phyloP scores from a whole-genome alignment of 2,888 invertebrate genomes.

The Pandemis heparana region DNA sequence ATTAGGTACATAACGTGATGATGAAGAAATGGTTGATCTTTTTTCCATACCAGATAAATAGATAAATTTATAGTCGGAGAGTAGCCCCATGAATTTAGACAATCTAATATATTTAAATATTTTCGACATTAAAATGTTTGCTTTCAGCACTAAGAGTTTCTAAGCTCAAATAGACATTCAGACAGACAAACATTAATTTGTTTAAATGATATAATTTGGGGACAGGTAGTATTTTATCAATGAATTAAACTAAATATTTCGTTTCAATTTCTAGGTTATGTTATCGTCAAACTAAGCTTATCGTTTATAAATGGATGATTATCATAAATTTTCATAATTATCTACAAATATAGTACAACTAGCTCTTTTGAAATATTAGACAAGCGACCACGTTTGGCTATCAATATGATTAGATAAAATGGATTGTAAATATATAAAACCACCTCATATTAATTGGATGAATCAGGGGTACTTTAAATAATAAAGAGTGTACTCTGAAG shows the following conservation, averaged over 20 bases:
- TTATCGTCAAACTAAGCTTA: not conserved
- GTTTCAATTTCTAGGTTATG: not conserved
- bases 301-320: not conserved
- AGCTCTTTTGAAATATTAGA: not conserved
- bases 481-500: not conserved
- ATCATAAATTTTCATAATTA: not conserved
- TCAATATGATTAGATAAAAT: not conserved
- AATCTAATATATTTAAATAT: too few species aligned
- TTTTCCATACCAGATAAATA: too few species aligned
- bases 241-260: not conserved
- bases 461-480: not conserved
- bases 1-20: not conserved
- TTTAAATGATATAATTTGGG: not conserved
- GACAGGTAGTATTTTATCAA: not conserved
- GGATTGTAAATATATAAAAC: not conserved
- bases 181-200: too few species aligned
- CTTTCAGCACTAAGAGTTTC: too few species aligned
- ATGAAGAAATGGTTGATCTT: not conserved
- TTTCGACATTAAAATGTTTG: too few species aligned
- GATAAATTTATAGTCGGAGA: too few species aligned
- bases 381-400: not conserved
- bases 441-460: not conserved
- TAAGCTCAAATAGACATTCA: too few species aligned
- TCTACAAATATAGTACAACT: not conserved
- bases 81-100: too few species aligned